Percentiles rank a stretch among this genome's conserved stretches.
These are phyloP conservation scores for Eulimnadia texana DNA, from an alignment of 1,140 invertebrate genomes.

Conservation along the genomic window DNA sequence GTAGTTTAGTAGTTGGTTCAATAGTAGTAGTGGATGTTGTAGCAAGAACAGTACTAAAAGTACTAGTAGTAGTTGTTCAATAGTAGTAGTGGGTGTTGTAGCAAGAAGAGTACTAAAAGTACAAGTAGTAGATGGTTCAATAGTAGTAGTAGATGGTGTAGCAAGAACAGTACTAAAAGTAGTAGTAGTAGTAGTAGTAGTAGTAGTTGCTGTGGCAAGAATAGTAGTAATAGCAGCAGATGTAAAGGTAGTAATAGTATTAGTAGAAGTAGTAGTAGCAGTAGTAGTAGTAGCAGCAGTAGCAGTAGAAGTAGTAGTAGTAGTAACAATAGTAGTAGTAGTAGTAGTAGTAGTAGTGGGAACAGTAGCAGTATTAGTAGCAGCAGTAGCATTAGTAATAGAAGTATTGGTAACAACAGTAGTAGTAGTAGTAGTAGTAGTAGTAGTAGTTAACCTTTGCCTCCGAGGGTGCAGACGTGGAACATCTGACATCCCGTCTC, in stretches of 20 bases:
- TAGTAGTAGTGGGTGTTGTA: background rate
- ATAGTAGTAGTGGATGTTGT: background rate
- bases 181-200: too few species aligned
- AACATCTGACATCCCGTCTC: constrained; percentile 85
- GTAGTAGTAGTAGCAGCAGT: too few species aligned
- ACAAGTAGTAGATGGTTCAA: background rate
- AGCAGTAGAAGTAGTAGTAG: too few species aligned
- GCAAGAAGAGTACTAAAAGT: too few species aligned
- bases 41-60: too few species aligned
- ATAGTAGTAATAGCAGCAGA: too few species aligned
- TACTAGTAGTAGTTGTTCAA: background rate
- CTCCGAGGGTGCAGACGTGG: constrained; percentile 71
- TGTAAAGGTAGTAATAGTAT: too few species aligned
- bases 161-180: too few species aligned
- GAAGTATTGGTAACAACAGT: background rate
- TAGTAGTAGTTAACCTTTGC: background rate
- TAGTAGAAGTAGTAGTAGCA: too few species aligned
- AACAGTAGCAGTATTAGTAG: too few species aligned
- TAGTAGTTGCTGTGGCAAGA: too few species aligned
- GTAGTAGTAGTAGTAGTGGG: too few species aligned
- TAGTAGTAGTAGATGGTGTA: background rate
- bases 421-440: background rate
- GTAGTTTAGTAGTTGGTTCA: background rate
- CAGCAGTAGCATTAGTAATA: background rate
- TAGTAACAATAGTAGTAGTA: background rate